phyloP scores from a whole-genome alignment of 1,140 invertebrate genomes.

The Calliopsis andreniformis region DNA sequence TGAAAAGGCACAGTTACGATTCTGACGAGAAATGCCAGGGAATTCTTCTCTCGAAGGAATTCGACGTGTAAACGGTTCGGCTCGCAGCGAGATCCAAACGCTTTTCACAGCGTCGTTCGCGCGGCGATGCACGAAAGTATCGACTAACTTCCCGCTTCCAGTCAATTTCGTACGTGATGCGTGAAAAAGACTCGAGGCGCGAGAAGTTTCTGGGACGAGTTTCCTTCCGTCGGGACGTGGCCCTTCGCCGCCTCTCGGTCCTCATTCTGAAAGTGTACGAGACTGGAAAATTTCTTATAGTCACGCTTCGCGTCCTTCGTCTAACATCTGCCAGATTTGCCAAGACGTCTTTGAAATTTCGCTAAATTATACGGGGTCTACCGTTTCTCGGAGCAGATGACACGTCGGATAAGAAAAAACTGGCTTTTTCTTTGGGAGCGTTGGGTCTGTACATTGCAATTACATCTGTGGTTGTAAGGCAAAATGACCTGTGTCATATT shows the following conservation, averaged over 20 bases:
- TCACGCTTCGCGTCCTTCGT: constrained; percentile 10
- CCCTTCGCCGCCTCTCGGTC: background rate
- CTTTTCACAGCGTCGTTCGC: constrained; percentile 1
- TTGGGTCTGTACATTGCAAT: no score
- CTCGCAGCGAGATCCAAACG: background rate
- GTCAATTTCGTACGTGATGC: constrained; percentile 49
- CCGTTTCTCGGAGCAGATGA: no score
- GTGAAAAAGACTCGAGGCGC: constrained; percentile 30
- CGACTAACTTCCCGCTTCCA: constrained; percentile 35
- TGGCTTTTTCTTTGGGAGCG: no score
- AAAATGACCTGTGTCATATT: no score
- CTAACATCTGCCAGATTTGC: background rate
- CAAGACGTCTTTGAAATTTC: constrained; percentile 18
- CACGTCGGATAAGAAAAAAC: no score
- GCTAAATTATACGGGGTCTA: constrained; percentile 3
- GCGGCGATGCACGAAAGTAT: constrained; percentile 13
- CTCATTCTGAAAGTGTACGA: constrained; percentile 23
- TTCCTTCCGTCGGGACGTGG: background rate
- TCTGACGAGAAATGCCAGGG: background rate
- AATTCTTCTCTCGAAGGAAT: background rate
- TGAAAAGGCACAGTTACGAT: background rate
- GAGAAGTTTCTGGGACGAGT: constrained; percentile 11
- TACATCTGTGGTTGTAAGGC: no score
- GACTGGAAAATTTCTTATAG: constrained; percentile 49
- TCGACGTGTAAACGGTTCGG: background rate